Evolutionary conservation across 30 jellyfish, hydroid and myxozoan genomes (phyloP).

Genomic region (Pseudorhiza aurosa): DNA sequence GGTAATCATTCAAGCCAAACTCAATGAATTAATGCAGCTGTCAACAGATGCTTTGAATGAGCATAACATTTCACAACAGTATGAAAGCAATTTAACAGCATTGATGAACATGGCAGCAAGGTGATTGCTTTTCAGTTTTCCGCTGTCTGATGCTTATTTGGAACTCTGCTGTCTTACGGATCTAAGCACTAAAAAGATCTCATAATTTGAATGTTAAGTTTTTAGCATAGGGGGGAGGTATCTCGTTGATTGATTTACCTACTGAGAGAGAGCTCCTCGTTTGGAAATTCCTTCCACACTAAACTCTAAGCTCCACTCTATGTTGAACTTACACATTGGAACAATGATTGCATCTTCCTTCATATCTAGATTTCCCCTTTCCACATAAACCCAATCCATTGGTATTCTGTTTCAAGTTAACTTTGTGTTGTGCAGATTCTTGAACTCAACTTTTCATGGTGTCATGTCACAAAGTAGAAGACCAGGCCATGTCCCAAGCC

Average conservation of each 20-base stretch:
- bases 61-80: slow-evolving; percentile 34
- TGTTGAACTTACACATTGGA: no score
- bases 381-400: neutral
- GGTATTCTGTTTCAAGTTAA: neutral
- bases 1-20: slow-evolving; percentile 15
- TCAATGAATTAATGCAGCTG: slow-evolving; percentile 21
- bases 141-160: no score
- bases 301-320: no score
- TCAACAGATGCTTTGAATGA: slow-evolving; percentile 16
- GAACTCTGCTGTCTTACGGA: no score
- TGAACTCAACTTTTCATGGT: slow-evolving; percentile 37
- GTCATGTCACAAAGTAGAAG: slow-evolving; percentile 42
- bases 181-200: no score
- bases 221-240: no score
- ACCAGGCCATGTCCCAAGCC: slow-evolving; percentile 64
- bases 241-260: no score
- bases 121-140: neutral
- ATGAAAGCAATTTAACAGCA: slow-evolving; percentile 19
- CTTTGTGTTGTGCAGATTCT: slow-evolving; percentile 20
- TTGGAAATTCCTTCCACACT: no score
- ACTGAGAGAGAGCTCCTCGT: no score
- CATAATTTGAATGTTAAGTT: no score
- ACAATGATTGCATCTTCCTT: no score
- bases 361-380: no score
- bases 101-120: slow-evolving; percentile 43